These are phyloP conservation scores for Scolanthus callimorphus DNA, from an alignment of 92 coral and sea anemone genomes.

Conservation along the genomic window DNA sequence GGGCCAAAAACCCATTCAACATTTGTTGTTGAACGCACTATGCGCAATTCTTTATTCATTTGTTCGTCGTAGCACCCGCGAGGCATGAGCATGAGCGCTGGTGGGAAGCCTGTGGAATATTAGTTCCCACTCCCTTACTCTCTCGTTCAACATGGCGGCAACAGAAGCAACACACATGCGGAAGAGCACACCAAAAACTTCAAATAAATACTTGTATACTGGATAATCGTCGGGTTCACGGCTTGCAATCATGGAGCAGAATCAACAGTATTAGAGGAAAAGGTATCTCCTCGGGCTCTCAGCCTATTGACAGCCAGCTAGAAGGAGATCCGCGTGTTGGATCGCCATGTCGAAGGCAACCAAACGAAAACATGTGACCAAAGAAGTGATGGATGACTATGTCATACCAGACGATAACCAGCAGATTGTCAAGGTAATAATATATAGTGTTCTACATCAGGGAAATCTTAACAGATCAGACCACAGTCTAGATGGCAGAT, in stretches of 20 bases:
- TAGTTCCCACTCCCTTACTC: background rate
- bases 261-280: too few species aligned
- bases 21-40: too few species aligned
- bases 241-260: background rate
- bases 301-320: background rate
- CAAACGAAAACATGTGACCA: constrained; percentile 90
- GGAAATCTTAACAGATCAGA: too few species aligned
- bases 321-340: background rate
- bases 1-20: too few species aligned
- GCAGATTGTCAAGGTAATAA: constrained; percentile 95
- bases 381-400: constrained; percentile 92
- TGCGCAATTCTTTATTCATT: too few species aligned
- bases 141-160: background rate
- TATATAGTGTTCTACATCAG: too few species aligned
- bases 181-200: background rate
- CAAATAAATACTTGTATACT: background rate
- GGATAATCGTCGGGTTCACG: background rate
- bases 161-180: too few species aligned
- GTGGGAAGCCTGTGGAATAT: too few species aligned
- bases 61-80: too few species aligned
- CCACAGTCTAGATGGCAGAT: too few species aligned
- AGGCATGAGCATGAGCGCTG: too few species aligned
- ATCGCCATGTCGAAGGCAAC: constrained; percentile 98
- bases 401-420: constrained; percentile 93
- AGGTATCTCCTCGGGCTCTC: background rate